Conservation (phyloP, 1,140 invertebrate species). For the Drosophila nikananu region DNA sequence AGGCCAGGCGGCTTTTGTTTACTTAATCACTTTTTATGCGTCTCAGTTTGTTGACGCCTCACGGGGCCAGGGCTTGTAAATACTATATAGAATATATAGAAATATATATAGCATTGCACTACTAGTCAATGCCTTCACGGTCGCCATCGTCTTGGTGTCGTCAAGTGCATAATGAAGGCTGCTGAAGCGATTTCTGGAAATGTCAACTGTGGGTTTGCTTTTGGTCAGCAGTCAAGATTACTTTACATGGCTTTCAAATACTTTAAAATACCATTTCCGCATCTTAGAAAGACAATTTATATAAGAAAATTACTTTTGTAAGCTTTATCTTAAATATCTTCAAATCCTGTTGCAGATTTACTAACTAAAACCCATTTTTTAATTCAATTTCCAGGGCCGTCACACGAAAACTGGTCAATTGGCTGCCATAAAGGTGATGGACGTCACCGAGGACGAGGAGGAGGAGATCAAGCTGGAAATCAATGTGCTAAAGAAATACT, state of each 20-base stretch:
- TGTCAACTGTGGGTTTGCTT: conserved; percentile 3
- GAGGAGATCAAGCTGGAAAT: conserved; percentile 99
- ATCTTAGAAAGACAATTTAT: neutral
- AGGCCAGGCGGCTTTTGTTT: conserved; percentile 58
- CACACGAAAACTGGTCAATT: conserved; percentile 99
- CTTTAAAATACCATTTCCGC: neutral
- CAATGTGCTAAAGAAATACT: conserved; percentile 99
- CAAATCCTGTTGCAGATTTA: neutral
- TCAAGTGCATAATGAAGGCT: conserved; percentile 26
- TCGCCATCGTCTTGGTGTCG: conserved; percentile 38
- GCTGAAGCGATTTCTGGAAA: conserved; percentile 25
- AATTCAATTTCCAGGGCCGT: conserved; percentile 90
- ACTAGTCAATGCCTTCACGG: conserved; percentile 49
- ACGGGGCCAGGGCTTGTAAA: conserved; percentile 3
- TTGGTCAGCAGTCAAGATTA: neutral
- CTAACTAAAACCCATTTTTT: neutral
- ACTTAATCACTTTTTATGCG: conserved; percentile 63
- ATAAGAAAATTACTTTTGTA: too few species aligned
- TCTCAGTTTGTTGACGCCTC: conserved; percentile 57
- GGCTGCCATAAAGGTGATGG: conserved; percentile 99
- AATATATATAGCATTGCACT: conserved; percentile 26
- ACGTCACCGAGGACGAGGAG: conserved; percentile 99
- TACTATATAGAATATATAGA: conserved; percentile 27
- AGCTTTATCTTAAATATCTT: too few species aligned
- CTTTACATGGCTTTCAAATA: neutral